A percentile compares a stretch with the other conserved stretches of the same genome.
Conservation (phyloP, 2,113 vertebrate species). For the Vanacampus margaritifer region DNA sequence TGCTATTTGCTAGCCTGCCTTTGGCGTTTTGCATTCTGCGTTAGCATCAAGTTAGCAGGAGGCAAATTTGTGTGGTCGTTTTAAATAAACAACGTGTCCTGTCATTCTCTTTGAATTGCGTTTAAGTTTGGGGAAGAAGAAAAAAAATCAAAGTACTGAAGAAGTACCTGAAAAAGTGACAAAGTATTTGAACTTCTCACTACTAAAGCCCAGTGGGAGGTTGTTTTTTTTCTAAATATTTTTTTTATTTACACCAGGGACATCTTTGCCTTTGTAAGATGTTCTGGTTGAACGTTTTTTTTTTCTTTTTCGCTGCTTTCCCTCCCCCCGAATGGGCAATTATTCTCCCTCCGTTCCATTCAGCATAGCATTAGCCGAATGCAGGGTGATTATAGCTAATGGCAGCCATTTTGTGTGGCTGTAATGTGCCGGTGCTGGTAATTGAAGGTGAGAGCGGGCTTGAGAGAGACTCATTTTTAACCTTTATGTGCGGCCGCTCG, state of each 20-base stretch:
- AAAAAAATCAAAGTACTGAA: not conserved
- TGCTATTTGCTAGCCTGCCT: not conserved
- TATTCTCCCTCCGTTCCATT: constrained; percentile 36
- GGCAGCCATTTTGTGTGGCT: constrained; percentile 60
- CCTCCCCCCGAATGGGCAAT: constrained; percentile 33
- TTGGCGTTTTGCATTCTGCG: not conserved
- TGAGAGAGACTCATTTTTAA: constrained; percentile 51
- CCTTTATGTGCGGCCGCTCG: constrained; percentile 40
- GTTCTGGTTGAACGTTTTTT: not conserved
- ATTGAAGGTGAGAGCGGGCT: constrained; percentile 48
- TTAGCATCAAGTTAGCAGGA: not conserved
- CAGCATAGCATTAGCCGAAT: constrained; percentile 44
- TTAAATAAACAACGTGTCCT: no score
- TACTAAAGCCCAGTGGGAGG: not conserved
- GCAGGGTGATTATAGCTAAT: constrained; percentile 62
- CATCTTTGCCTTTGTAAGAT: not conserved
- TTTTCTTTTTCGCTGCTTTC: not conserved
- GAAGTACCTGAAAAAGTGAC: not conserved
- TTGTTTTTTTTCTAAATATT: no score
- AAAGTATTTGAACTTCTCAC: not conserved
- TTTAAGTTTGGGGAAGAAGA: not conserved
- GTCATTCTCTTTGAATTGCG: not conserved
- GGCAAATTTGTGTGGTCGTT: not conserved
- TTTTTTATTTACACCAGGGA: no score
- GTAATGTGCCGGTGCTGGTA: constrained; percentile 54